phyloP scores from a whole-genome alignment of 1,140 invertebrate genomes.

The Cepaea nemoralis region DNA sequence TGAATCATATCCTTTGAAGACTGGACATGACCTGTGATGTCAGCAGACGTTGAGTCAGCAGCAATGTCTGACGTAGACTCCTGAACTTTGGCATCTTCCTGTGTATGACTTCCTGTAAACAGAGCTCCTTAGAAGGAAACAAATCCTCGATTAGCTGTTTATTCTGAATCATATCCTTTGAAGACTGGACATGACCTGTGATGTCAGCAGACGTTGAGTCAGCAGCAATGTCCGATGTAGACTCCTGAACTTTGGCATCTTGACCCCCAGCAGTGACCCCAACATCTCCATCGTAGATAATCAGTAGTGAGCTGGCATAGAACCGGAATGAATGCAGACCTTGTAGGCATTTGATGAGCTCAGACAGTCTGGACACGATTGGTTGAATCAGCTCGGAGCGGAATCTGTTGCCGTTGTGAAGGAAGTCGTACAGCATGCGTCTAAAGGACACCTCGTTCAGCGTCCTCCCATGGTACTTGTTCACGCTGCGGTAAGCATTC shows the following conservation, averaged over 20 bases:
- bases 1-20: too few relatives aligned
- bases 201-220: neutral
- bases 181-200: neutral
- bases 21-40: too few relatives aligned
- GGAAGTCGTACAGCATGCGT: conserved; percentile 85
- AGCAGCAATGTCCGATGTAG: neutral
- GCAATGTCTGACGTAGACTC: neutral
- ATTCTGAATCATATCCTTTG: too few relatives aligned
- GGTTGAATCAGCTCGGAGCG: conserved; percentile 80
- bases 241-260: neutral
- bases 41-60: too few relatives aligned
- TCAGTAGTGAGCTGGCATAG: conserved; percentile 92
- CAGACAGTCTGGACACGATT: conserved; percentile 82
- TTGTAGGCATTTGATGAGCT: conserved; percentile 82
- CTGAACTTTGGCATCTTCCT: neutral
- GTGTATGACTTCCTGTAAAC: too few relatives aligned
- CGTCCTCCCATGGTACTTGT: conserved; percentile 93
- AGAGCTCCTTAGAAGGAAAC: too few relatives aligned
- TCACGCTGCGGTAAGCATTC: conserved; percentile 83
- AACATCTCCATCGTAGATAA: conserved; percentile 87
- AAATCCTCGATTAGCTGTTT: too few relatives aligned
- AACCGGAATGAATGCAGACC: conserved; percentile 92
- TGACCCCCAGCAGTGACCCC: neutral
- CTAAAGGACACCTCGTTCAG: conserved; percentile 87
- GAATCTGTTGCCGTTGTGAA: conserved; percentile 84